Conservation (phyloP, 2,888 invertebrate genomes). For the Lycocerus yunnanus region DNA sequence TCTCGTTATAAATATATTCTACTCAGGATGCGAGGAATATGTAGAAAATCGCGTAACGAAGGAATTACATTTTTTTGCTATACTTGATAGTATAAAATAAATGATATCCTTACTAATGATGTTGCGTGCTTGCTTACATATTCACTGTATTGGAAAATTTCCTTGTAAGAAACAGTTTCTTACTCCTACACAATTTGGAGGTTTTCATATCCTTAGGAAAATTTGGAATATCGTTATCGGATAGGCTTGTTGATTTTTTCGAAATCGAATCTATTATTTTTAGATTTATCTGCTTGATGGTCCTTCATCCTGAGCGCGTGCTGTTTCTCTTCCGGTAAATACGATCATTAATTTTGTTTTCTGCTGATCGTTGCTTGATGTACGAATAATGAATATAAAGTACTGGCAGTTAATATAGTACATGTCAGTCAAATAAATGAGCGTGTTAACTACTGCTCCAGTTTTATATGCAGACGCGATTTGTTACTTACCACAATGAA, state of each 20-base stretch:
- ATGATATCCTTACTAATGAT: conserved; percentile 6
- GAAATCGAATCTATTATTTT: conserved; percentile 28
- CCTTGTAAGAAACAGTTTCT: conserved; percentile 4
- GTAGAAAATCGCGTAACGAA: not conserved
- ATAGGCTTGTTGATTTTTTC: conserved; percentile 17
- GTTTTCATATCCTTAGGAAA: not conserved
- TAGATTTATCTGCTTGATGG: conserved; percentile 27
- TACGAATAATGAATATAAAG: conserved; percentile 32
- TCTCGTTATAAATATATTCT: not conserved
- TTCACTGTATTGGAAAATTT: conserved; percentile 15
- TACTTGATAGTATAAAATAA: conserved; percentile 11
- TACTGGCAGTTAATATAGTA: conserved; percentile 22
- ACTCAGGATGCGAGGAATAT: not conserved
- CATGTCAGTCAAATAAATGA: conserved; percentile 25
- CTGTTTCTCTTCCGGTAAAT: conserved; percentile 28
- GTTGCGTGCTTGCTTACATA: conserved; percentile 11
- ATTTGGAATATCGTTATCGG: not conserved
- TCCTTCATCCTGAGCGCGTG: conserved; percentile 18
- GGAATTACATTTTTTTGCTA: not conserved
- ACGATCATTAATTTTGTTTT: conserved; percentile 32
- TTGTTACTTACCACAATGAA: conserved; percentile 3
- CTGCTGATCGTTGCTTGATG: conserved; percentile 26
- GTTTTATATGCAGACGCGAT: conserved; percentile 9
- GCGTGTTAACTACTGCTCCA: conserved; percentile 19
- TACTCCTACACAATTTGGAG: not conserved